phyloP scores from a whole-genome alignment of 2,797 vertebrate genomes.

The Girardinus metallicus region DNA sequence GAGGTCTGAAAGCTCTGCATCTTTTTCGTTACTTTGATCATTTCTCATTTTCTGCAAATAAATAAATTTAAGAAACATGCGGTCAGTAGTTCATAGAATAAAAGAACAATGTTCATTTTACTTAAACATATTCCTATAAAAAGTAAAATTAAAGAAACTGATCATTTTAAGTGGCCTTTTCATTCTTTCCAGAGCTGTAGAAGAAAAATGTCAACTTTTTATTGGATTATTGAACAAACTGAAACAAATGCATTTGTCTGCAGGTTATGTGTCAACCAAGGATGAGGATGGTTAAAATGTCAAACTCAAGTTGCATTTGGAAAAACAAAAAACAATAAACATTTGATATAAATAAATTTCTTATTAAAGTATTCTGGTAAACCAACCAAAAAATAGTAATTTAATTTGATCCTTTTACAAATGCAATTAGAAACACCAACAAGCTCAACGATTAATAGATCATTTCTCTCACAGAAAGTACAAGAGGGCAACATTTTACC shows the following conservation, averaged over 20 bases:
- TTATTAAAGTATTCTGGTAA: not conserved
- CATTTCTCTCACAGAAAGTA: not conserved
- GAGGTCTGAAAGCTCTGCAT: no score
- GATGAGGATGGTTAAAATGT: not conserved
- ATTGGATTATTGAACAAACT: not conserved
- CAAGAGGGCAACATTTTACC: conserved; percentile 78
- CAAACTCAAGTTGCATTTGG: not conserved
- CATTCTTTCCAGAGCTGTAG: no score
- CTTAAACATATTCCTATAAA: no score
- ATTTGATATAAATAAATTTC: not conserved
- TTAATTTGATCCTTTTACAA: not conserved
- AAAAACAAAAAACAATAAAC: not conserved
- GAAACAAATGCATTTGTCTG: not conserved
- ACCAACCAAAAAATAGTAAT: not conserved
- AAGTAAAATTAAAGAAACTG: no score
- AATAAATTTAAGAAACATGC: no score
- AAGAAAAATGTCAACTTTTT: not conserved
- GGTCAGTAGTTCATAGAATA: no score
- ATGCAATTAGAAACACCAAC: not conserved
- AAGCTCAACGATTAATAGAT: not conserved
- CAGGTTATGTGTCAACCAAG: not conserved
- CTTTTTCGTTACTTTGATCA: no score
- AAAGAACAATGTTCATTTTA: no score
- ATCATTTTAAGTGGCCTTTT: no score
- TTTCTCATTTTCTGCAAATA: no score